Conservation (phyloP, 2,797 vertebrate species). For the Fringilla coelebs region DNA sequence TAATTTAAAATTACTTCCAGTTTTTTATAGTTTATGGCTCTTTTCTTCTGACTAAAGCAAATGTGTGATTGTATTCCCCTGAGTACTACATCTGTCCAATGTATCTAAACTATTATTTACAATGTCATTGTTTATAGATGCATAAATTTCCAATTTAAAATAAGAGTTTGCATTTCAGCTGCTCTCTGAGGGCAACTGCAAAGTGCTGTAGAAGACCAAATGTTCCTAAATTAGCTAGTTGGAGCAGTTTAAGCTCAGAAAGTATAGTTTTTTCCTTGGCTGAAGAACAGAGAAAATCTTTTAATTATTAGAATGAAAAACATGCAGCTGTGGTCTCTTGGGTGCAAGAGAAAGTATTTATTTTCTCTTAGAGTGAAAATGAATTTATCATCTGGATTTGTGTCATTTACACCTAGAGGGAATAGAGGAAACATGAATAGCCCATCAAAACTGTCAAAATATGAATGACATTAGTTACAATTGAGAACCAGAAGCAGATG, state of each 20-base stretch:
- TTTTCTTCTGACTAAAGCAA: background rate
- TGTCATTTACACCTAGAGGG: background rate
- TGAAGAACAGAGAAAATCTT: background rate
- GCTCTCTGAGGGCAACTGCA: background rate
- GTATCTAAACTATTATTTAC: background rate
- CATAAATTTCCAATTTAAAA: background rate
- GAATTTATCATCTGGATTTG: background rate
- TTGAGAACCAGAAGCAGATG: background rate
- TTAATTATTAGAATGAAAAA: background rate
- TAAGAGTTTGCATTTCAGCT: background rate
- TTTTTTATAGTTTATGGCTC: background rate
- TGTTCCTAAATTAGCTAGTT: background rate
- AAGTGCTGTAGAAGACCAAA: background rate
- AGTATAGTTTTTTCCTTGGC: background rate
- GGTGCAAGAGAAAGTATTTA: background rate
- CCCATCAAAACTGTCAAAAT: background rate
- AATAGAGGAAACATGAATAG: background rate
- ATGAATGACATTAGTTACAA: background rate
- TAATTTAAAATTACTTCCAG: background rate
- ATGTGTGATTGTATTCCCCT: background rate
- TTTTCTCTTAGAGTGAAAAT: background rate
- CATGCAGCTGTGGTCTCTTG: background rate
- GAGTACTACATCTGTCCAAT: background rate
- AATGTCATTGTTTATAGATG: background rate
- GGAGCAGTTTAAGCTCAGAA: background rate